phyloP scores from a whole-genome alignment of 1,140 invertebrate genomes.

The Aphidius ervi region DNA sequence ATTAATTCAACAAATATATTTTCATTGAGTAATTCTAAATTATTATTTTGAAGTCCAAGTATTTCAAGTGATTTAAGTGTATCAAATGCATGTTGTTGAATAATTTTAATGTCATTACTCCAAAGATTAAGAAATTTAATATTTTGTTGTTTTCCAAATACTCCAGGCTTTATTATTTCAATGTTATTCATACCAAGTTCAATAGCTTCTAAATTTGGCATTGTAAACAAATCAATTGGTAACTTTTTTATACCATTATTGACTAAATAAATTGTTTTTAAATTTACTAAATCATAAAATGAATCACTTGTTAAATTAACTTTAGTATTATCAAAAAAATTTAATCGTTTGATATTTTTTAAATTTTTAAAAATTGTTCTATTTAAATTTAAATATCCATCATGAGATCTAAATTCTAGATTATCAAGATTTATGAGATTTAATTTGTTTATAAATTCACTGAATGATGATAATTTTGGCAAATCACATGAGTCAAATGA shows the following conservation, averaged over 20 bases:
- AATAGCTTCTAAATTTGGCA: conserved; percentile 55
- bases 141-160: conserved; percentile 58
- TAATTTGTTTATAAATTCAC: no score
- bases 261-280: not conserved
- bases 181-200: conserved; percentile 56
- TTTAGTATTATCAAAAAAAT: no score
- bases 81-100: conserved; percentile 58
- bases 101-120: conserved; percentile 59
- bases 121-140: conserved; percentile 59
- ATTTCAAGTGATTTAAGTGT: conserved; percentile 56
- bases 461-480: no score
- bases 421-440: no score
- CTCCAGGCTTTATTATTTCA: conserved; percentile 54
- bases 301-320: not conserved
- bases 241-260: not conserved
- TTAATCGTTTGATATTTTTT: no score
- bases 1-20: conserved; percentile 57
- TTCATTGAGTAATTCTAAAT: conserved; percentile 54
- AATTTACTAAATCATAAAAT: not conserved
- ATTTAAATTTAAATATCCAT: no score
- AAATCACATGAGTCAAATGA: no score
- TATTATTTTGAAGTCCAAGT: conserved; percentile 61
- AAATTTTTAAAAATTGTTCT: no score
- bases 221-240: not conserved
- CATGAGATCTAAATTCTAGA: no score